Base-by-base conservation (phyloP, 53 echinoderm and acorn worm species). In the Apostichopus leukothele region DNA sequence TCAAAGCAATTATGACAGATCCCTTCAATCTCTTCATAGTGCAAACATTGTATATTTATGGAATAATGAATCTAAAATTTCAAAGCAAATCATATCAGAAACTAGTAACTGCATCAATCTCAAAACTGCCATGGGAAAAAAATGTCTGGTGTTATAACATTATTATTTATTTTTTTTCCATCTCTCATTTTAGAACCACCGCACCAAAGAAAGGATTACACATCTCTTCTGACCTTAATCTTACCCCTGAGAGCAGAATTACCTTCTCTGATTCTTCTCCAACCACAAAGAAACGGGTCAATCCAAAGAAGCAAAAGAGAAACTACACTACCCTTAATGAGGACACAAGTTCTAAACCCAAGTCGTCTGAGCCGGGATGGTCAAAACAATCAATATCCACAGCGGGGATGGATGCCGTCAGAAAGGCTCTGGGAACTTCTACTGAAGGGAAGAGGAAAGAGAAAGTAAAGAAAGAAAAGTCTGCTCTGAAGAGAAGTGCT, bases 201-300 rank as follows among this genome's bases (percentile, higher is more conserved):
- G 19, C 73, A 73, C 53, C 26, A 12, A 91, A 25, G n/a, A 71
- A 53, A 55, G 78, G 75, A 25, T 57, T 91, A 25, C 54, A 51
- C 25, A 73, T 79, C 11, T 90, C 86, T 51, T 52, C 53, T 16
- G 51, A 71, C 71, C 16, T 74, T 53, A 20, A 27, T 52, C 26
- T 86, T 57, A 18, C 67, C 77, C 67, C 79, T 71, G 81, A 67
- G 23, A 88, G 84, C 14, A 83, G 95, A 67, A 85, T 85, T 6
- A 67, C 85, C 20, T 85, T 25, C 50, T 68, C 85, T 12, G 85
- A 85, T 6, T 71, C 71, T n/a, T 11, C 81, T 22, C 21, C 54
- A 5, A 18, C 39, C 18, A 19, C 21, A 5, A 54, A 81, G n/a
- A 54, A 51, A 20, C 54, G 54, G 59, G 54, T 19, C 3, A 55